Evolutionary conservation across 2,888 invertebrate species (phyloP).

Genomic region (Cataglyphis albicans): DNA sequence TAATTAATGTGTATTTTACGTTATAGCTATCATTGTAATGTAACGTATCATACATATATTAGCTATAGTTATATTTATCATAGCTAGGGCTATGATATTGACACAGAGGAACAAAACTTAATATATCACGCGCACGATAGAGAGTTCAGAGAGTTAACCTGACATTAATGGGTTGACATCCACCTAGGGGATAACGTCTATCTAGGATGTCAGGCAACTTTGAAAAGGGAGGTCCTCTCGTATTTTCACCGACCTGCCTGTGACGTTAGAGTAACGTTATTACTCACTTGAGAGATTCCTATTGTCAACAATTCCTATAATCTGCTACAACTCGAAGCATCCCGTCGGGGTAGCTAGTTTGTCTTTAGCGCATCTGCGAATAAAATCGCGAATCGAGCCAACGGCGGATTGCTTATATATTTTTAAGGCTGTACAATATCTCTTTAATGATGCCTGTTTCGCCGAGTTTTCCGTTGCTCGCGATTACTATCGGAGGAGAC

Average conservation of each 20-base stretch:
- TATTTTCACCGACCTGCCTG: constrained; percentile 20
- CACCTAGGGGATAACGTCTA: neutral
- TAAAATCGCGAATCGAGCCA: constrained; percentile 43
- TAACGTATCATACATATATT: neutral
- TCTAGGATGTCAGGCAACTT: constrained; percentile 30
- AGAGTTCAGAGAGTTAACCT: neutral
- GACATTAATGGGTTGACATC: neutral
- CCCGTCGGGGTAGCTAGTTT: constrained; percentile 58
- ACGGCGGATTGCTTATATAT: constrained; percentile 66
- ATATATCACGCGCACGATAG: neutral
- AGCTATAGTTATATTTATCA: neutral
- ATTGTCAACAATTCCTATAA: constrained; percentile 70
- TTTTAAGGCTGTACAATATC: constrained; percentile 67
- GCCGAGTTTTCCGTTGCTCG: constrained; percentile 45
- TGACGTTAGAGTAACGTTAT: constrained; percentile 38
- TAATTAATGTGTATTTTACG: constrained; percentile 20
- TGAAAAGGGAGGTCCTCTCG: neutral
- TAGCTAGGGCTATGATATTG: constrained; percentile 34
- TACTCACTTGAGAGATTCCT: constrained; percentile 71
- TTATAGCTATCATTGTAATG: constrained; percentile 22
- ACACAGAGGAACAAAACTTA: constrained; percentile 15
- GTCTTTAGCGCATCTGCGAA: constrained; percentile 58
- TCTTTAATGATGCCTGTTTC: constrained; percentile 36
- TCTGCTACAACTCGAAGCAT: constrained; percentile 51
- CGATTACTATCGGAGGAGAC: neutral